Conservation (phyloP, 1,140 invertebrate species). For the Melitaea cinxia region DNA sequence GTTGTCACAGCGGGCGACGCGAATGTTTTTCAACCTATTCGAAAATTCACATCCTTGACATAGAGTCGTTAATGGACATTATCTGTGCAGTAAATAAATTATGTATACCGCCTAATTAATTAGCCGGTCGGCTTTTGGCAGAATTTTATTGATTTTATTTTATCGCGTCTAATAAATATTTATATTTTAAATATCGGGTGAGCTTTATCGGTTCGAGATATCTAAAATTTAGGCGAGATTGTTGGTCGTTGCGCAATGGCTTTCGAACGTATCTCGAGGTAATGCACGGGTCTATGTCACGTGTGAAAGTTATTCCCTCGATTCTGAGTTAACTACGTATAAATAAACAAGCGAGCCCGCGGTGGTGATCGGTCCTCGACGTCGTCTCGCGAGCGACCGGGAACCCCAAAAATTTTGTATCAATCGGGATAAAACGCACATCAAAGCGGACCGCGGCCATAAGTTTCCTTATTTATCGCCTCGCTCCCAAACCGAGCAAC, state of each 20-base stretch:
- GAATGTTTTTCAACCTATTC: conserved; percentile 18
- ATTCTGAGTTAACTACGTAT: conserved; percentile 27
- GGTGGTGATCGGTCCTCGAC: conserved; percentile 11
- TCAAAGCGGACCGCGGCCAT: conserved; percentile 73
- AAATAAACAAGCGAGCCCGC: conserved; percentile 30
- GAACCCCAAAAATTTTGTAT: conserved; percentile 50
- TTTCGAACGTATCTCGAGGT: conserved; percentile 17
- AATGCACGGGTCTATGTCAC: conserved; percentile 28
- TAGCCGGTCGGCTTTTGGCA: conserved; percentile 32
- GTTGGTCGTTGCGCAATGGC: conserved; percentile 9
- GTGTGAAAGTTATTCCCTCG: conserved; percentile 26
- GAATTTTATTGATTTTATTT: conserved; percentile 41
- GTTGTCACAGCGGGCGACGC: not conserved
- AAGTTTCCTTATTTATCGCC: conserved; percentile 74
- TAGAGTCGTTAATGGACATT: conserved; percentile 40
- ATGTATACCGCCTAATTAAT: conserved; percentile 48
- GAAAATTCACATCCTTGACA: conserved; percentile 44
- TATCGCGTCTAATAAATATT: conserved; percentile 45
- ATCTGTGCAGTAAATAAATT: conserved; percentile 44
- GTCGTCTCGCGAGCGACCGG: conserved; percentile 9
- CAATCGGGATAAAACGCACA: conserved; percentile 58
- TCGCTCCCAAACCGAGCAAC: conserved; percentile 44
- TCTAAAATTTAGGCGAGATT: conserved; percentile 16
- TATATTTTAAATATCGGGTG: conserved; percentile 35
- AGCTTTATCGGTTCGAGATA: conserved; percentile 12